A percentile compares a stretch with the other conserved stretches of the same genome.
Evolutionary conservation across 2,797 vertebrate genomes (phyloP).

Genomic region (Poecilia gillii): DNA sequence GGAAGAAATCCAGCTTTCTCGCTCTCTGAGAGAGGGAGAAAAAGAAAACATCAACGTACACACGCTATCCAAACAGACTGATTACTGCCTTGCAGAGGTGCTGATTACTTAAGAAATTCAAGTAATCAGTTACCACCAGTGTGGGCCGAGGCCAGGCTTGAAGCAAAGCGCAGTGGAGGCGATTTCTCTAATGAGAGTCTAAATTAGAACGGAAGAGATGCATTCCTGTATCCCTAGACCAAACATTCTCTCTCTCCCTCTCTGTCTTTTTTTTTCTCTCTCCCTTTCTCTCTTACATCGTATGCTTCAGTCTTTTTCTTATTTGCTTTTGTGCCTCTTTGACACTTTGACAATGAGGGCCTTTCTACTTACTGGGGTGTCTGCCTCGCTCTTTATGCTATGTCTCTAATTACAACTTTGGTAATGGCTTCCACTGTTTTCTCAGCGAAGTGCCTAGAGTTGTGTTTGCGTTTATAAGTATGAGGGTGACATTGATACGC

Average conservation of each 20-base stretch:
- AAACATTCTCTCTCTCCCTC: not conserved
- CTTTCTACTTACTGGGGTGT: constrained; percentile 61
- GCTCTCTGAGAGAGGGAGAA: constrained; percentile 17
- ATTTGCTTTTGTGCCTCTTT: constrained; percentile 56
- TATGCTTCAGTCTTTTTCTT: constrained; percentile 45
- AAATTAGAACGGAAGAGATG: constrained; percentile 65
- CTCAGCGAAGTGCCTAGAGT: constrained; percentile 69
- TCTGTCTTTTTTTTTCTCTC: not conserved
- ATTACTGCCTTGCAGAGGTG: constrained; percentile 66
- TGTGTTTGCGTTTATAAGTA: constrained; percentile 80
- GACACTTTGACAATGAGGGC: constrained; percentile 67
- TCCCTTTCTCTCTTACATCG: not conserved
- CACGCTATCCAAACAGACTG: constrained; percentile 67
- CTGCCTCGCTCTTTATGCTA: constrained; percentile 65
- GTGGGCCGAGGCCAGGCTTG: constrained; percentile 61
- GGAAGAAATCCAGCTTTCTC: constrained; percentile 18
- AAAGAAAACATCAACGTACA: constrained; percentile 35
- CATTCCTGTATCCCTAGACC: constrained; percentile 32
- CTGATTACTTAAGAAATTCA: constrained; percentile 70
- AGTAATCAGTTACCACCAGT: constrained; percentile 63
- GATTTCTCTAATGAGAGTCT: constrained; percentile 65
- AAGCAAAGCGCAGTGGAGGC: constrained; percentile 56
- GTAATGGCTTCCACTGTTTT: constrained; percentile 79
- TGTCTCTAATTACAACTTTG: constrained; percentile 77
- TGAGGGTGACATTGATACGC: constrained; percentile 68